Conservation (phyloP, 2,113 vertebrate species). For the Arvicanthis niloticus region DNA sequence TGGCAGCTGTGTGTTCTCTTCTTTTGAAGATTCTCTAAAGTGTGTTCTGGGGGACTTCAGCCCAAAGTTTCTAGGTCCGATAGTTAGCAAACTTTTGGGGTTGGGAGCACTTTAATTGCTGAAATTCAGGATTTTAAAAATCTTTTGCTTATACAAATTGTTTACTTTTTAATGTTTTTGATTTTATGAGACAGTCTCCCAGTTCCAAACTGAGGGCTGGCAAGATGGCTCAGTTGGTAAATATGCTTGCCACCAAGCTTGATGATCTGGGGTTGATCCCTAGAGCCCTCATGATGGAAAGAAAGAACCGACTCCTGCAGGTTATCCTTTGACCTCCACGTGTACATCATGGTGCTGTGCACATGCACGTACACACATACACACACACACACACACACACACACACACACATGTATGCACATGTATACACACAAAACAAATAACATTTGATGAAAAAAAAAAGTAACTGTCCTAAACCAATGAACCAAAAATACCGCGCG, state of each 20-base stretch:
- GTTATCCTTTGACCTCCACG: neutral
- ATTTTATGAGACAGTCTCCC: neutral
- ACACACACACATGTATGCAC: neutral
- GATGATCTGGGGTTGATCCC: neutral
- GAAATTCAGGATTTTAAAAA: slow-evolving; percentile 29
- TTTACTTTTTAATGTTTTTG: neutral
- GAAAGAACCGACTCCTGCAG: neutral
- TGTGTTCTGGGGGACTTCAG: neutral
- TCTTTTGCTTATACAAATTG: slow-evolving; percentile 2
- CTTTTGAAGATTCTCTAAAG: neutral
- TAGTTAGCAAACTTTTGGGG: neutral
- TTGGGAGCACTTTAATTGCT: neutral
- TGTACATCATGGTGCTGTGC: neutral
- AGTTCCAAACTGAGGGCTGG: neutral
- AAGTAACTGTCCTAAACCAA: neutral
- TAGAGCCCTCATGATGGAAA: neutral
- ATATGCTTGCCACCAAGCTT: neutral
- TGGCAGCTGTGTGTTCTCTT: neutral
- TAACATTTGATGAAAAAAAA: neutral
- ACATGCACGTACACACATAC: neutral
- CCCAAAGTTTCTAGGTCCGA: neutral
- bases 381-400: neutral
- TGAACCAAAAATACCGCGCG: neutral
- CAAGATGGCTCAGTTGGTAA: neutral
- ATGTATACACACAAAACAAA: neutral